These are phyloP conservation scores for Patiria pectinifera DNA, from an alignment of 53 echinoderm and acorn worm genomes.

Conservation along the genomic window DNA sequence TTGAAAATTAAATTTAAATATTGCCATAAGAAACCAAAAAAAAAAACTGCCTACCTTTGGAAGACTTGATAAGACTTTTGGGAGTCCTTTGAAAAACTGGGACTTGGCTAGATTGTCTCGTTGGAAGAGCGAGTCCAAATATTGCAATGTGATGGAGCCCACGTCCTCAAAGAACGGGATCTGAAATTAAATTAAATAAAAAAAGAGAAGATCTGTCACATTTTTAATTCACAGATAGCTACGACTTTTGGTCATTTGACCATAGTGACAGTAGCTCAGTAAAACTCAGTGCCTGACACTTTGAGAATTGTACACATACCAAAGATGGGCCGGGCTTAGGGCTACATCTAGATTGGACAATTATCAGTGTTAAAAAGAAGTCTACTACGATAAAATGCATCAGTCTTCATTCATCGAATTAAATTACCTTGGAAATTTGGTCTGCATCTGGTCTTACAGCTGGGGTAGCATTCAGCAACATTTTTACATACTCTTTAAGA, in stretches of 20 bases:
- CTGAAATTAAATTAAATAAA: slow-evolving; percentile 22
- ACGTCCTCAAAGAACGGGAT: slow-evolving; percentile 98
- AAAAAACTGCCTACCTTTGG: slow-evolving; percentile 79
- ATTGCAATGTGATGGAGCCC: slow-evolving; percentile 92
- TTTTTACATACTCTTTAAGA: slow-evolving; percentile 94
- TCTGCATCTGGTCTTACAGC: slow-evolving; percentile 95
- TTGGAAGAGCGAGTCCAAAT: slow-evolving; percentile 91
- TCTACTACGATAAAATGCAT: no score
- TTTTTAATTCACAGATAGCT: no score
- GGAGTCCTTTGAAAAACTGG: slow-evolving; percentile 97
- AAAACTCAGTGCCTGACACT: no score
- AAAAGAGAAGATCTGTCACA: no score
- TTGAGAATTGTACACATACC: no score
- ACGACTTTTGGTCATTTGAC: no score
- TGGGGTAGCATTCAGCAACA: slow-evolving; percentile 91
- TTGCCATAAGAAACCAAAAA: not conserved
- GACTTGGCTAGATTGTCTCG: slow-evolving; percentile 92
- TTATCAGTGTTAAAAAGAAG: no score
- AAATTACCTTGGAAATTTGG: slow-evolving; percentile 91
- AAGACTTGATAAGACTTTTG: slow-evolving; percentile 83
- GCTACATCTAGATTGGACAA: no score
- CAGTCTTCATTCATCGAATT: not conserved
- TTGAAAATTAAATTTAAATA: no score
- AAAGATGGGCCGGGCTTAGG: no score
- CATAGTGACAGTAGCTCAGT: no score